Conservation (phyloP, 2,888 invertebrate genomes). For the Suillia variegata region DNA sequence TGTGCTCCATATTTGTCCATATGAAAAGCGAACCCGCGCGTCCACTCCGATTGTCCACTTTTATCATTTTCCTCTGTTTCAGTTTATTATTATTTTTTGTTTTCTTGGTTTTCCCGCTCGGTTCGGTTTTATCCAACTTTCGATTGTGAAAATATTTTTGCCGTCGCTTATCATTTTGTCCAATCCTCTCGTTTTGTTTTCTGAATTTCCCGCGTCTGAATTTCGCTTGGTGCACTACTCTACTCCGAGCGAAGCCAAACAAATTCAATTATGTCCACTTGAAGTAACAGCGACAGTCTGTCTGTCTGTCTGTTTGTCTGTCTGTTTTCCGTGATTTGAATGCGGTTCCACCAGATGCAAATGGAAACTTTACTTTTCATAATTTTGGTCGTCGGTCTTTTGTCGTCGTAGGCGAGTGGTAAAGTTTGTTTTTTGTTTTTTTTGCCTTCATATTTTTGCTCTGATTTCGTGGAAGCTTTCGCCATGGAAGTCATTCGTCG, state of each 20-base stretch:
- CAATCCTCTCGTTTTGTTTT: background rate
- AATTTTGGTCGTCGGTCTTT: background rate
- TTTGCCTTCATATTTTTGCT: too few relatives aligned
- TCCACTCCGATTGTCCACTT: too few relatives aligned
- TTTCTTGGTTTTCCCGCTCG: too few relatives aligned
- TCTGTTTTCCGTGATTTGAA: too few relatives aligned
- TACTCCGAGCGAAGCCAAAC: background rate
- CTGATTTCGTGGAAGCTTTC: too few relatives aligned
- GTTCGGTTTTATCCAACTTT: background rate
- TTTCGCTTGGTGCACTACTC: background rate
- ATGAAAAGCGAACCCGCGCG: too few relatives aligned
- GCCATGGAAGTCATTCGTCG: too few relatives aligned
- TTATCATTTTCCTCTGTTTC: too few relatives aligned
- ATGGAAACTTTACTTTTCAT: conserved; percentile 6
- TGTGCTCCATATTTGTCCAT: background rate
- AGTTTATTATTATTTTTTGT: too few relatives aligned
- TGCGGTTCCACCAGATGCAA: conserved; percentile 25
- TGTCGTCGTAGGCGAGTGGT: background rate
- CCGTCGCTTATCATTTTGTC: background rate
- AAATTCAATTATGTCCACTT: conserved; percentile 32
- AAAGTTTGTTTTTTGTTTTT: background rate
- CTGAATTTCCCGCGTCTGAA: background rate
- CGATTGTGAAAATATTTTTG: background rate
- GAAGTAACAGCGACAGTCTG: conserved; percentile 30
- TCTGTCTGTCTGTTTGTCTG: too few relatives aligned